A percentile compares a stretch with the other conserved stretches of the same genome.
Conservation (phyloP, 2,888 invertebrate genomes). For the Catocala nupta region DNA sequence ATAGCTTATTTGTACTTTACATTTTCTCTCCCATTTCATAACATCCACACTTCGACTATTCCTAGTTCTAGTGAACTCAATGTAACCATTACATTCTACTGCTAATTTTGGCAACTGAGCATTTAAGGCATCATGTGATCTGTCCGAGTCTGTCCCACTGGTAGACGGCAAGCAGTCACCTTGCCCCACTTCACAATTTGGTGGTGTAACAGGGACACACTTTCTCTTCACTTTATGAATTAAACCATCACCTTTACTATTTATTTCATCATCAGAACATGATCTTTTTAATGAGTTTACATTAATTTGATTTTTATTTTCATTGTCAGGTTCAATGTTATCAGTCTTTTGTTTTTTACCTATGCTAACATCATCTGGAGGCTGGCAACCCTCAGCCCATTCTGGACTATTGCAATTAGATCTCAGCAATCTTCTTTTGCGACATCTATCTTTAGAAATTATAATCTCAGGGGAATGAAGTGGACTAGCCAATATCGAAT, state of each 20-base stretch:
- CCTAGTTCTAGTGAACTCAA: slow-evolving; percentile 77
- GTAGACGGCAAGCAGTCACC: slow-evolving; percentile 83
- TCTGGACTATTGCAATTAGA: slow-evolving; percentile 75
- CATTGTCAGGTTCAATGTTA: slow-evolving; percentile 31
- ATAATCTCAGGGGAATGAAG: slow-evolving; percentile 71
- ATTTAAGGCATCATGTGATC: slow-evolving; percentile 74
- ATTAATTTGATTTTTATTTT: slow-evolving; percentile 34
- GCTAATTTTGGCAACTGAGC: slow-evolving; percentile 78
- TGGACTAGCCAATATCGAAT: slow-evolving; percentile 63
- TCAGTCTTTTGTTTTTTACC: slow-evolving; percentile 62
- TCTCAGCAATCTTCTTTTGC: slow-evolving; percentile 66
- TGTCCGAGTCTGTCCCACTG: slow-evolving; percentile 73
- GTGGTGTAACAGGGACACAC: slow-evolving; percentile 73
- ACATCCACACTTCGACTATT: slow-evolving; percentile 71
- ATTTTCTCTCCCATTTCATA: slow-evolving; percentile 88
- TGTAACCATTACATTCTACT: slow-evolving; percentile 81
- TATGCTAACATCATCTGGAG: slow-evolving; percentile 57
- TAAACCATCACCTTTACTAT: slow-evolving; percentile 72
- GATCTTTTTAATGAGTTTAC: slow-evolving; percentile 59
- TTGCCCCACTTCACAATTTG: slow-evolving; percentile 78
- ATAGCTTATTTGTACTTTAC: slow-evolving; percentile 89
- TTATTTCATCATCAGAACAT: slow-evolving; percentile 61
- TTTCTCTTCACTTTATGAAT: slow-evolving; percentile 64
- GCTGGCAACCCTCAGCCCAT: slow-evolving; percentile 78
- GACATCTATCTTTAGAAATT: slow-evolving; percentile 54